Evolutionary conservation across 2,113 vertebrate genomes (phyloP).

Genomic region (Xiphophorus hellerii): DNA sequence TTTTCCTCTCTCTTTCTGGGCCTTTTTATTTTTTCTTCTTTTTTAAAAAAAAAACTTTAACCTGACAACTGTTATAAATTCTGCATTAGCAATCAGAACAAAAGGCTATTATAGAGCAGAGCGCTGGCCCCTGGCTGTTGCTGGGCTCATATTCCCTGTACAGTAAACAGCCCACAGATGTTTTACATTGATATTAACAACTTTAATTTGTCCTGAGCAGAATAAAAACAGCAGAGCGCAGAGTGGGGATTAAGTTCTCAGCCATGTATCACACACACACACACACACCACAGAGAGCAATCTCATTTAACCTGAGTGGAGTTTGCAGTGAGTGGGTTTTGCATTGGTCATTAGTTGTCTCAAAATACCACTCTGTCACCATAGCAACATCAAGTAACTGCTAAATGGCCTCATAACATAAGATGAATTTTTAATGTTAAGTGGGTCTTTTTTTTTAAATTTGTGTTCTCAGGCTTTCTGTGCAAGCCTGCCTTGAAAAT

Average conservation of each 20-base stretch:
- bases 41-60: slow-evolving; percentile 49
- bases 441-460: slow-evolving; percentile 41
- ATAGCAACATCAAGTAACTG: slow-evolving; percentile 77
- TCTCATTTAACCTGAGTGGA: slow-evolving; percentile 73
- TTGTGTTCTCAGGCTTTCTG: slow-evolving; percentile 41
- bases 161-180: slow-evolving; percentile 79
- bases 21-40: too few relatives aligned
- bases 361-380: slow-evolving; percentile 74
- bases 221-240: slow-evolving; percentile 66
- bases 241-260: slow-evolving; percentile 71
- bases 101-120: slow-evolving; percentile 61
- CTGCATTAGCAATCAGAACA: slow-evolving; percentile 74
- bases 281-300: slow-evolving; percentile 60
- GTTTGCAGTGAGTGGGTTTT: slow-evolving; percentile 76
- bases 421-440: slow-evolving; percentile 71
- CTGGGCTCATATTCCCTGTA: slow-evolving; percentile 66
- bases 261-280: slow-evolving; percentile 64
- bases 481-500: slow-evolving; percentile 30
- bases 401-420: slow-evolving; percentile 72
- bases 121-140: slow-evolving; percentile 44
- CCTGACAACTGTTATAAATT: slow-evolving; percentile 72
- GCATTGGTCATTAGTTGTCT: slow-evolving; percentile 78
- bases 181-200: slow-evolving; percentile 78
- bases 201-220: slow-evolving; percentile 72
- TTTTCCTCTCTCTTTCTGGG: slow-evolving; percentile 46